Conservation (phyloP, 2,797 vertebrate genomes). For the Macropodus opercularis region DNA sequence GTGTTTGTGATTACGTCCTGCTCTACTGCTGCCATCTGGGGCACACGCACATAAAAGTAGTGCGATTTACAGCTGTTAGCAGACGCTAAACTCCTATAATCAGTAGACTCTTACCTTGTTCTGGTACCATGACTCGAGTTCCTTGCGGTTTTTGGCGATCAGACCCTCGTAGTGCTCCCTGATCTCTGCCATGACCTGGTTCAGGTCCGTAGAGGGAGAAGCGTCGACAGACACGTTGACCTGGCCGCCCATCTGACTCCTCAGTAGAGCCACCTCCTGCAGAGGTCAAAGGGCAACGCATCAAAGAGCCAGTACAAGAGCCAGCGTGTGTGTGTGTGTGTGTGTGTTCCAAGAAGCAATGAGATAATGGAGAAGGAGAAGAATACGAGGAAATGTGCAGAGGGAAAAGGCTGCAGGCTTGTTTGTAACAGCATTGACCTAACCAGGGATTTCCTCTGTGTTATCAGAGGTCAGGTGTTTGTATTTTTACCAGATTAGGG, state of each 20-base stretch:
- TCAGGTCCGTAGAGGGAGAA: slow-evolving; percentile 84
- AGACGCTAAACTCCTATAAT: neutral
- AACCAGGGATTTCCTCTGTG: slow-evolving; percentile 36
- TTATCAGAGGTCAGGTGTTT: slow-evolving; percentile 27
- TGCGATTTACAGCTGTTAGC: neutral
- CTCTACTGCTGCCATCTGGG: slow-evolving; percentile 68
- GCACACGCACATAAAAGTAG: slow-evolving; percentile 9
- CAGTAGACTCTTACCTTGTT: slow-evolving; percentile 81
- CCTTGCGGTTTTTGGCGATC: slow-evolving; percentile 85
- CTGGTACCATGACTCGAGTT: slow-evolving; percentile 89
- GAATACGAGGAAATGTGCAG: slow-evolving; percentile 64
- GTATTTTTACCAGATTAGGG: neutral
- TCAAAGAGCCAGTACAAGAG: slow-evolving; percentile 8
- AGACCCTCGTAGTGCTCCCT: slow-evolving; percentile 86
- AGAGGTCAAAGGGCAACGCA: slow-evolving; percentile 26
- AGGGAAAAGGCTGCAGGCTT: slow-evolving; percentile 11
- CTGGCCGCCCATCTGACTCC: slow-evolving; percentile 81
- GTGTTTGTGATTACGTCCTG: slow-evolving; percentile 66
- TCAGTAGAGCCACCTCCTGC: slow-evolving; percentile 82
- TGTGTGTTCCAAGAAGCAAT: slow-evolving; percentile 22
- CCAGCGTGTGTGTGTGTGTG: neutral
- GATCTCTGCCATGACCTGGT: slow-evolving; percentile 84
- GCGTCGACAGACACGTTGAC: slow-evolving; percentile 89
- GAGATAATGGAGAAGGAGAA: slow-evolving; percentile 56
- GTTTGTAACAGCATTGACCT: slow-evolving; percentile 36